Percentiles rank a stretch among this genome's conserved stretches.
Evolutionary conservation across 2,888 invertebrate species (phyloP).

Genomic region (Bhutanitis thaidina): DNA sequence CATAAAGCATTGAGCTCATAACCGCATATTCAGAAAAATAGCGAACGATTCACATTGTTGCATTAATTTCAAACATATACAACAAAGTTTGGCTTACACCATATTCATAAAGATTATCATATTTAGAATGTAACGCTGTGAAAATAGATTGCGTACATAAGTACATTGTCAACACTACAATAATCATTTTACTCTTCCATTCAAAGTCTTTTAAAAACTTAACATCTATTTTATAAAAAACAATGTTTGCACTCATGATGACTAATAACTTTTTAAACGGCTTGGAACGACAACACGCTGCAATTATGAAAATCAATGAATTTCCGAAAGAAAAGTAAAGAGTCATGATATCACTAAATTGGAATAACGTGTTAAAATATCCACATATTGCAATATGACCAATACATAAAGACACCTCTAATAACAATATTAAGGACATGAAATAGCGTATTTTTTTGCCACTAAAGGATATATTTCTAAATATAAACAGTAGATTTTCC

Average conservation of each 20-base stretch:
- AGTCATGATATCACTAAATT: neutral
- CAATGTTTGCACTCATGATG: neutral
- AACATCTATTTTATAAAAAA: neutral
- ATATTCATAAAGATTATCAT: neutral
- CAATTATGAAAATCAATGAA: neutral
- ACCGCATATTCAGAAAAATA: conserved; percentile 4
- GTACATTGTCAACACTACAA: neutral
- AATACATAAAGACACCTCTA: neutral
- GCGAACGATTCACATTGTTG: neutral
- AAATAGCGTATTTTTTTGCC: neutral
- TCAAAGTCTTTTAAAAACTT: conserved; percentile 1
- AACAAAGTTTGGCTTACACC: neutral
- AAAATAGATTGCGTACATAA: neutral
- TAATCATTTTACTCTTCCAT: neutral
- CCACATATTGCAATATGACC: neutral
- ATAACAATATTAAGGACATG: neutral
- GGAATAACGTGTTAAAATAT: neutral
- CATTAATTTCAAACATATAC: neutral
- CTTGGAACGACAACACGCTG: neutral
- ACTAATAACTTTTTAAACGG: neutral
- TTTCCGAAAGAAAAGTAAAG: neutral
- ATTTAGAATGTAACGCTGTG: neutral
- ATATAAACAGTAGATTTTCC: conserved; percentile 8
- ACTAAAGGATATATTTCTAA: conserved; percentile 6
- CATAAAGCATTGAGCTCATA: neutral